Percentiles rank a stretch among this genome's conserved stretches.
phyloP scores from a whole-genome alignment of 1,140 invertebrate species.

The Nasonia giraulti region DNA sequence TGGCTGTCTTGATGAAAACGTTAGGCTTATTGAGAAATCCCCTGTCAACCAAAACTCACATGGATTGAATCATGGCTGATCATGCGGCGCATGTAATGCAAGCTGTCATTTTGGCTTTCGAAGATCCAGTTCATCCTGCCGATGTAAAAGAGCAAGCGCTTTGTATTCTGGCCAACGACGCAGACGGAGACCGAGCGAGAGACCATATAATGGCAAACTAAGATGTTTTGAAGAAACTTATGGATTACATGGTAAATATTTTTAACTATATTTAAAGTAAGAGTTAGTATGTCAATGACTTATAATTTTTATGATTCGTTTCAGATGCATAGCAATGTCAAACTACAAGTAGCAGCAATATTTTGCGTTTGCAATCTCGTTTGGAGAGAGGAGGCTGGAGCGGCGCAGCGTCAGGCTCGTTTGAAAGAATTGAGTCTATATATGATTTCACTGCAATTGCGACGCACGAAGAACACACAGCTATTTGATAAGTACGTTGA shows the following conservation, averaged over 20 bases:
- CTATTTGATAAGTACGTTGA: conserved; percentile 81
- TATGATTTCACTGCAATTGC: conserved; percentile 83
- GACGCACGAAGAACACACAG: conserved; percentile 80
- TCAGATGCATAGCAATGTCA: conserved; percentile 86
- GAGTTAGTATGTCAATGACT: neutral
- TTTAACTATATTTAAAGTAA: neutral
- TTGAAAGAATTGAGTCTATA: conserved; percentile 88
- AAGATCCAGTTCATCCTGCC: conserved; percentile 85
- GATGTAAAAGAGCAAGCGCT: conserved; percentile 95
- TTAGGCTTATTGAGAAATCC: conserved; percentile 91
- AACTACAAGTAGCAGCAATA: conserved; percentile 89
- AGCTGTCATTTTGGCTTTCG: conserved; percentile 90
- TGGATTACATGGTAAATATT: conserved; percentile 82
- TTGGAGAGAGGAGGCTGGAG: conserved; percentile 88
- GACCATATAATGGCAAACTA: conserved; percentile 95
- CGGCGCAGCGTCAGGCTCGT: conserved; percentile 83
- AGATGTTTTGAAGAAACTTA: conserved; percentile 91
- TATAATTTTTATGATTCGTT: conserved; percentile 51
- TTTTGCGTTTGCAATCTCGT: conserved; percentile 91
- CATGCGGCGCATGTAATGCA: conserved; percentile 94
- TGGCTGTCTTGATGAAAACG: conserved; percentile 93
- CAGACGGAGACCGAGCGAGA: conserved; percentile 90
- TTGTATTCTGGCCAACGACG: conserved; percentile 94
- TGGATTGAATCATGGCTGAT: conserved; percentile 92
- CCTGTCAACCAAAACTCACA: conserved; percentile 90